Evolutionary conservation across 2,113 vertebrate species (phyloP), one percentile per base, ranked within the genome.

Genomic region (Polyodon spathula): DNA sequence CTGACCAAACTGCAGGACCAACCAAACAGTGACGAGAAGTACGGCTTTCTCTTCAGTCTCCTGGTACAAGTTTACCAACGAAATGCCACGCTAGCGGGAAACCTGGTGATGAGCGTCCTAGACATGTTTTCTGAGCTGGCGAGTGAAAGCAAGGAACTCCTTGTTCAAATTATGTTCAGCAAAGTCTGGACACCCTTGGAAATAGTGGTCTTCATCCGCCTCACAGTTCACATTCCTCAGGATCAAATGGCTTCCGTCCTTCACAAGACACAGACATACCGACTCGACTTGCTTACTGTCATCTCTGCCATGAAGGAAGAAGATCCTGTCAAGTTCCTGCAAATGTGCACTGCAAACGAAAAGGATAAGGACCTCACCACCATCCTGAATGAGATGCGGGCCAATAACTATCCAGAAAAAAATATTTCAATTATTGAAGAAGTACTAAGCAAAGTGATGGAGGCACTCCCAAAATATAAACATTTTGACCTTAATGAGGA

Each of bases 101-200:
- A 55, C 9, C 40, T 62, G 3, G 9, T 62, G 9, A 11, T 62
- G 16, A 54, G 5, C 3, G 5, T 55, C 11, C n/a, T 62, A 43
- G 60, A 55, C 6, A 2, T 37, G 7, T 43, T 62, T 37, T 11
- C 60, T 54, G 16, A 55, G 5, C 8, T 62, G 2, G 42, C 60
- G 4, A 4, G 11, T 15, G 15, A 11, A 9, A 27, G 52, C 52
- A 62, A 53, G 40, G 40, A 62, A 2, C 40, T 42, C 14, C 60
- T 62, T 5, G 9, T 40, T n/a, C 60, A 62, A 54, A 62, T 62
- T 9, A 4, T 62, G 6, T 62, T 62, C 40, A 62, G 27, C 41
- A 54, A 54, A 14, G 42, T 62, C 16, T 62, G 60, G 52, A 62
- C 60, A 14, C 39, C 60, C 14, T 12, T 44, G 17, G 60, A 62